Conservation (phyloP, 2,113 vertebrate species). For the Dicerorhinus sumatrensis region DNA sequence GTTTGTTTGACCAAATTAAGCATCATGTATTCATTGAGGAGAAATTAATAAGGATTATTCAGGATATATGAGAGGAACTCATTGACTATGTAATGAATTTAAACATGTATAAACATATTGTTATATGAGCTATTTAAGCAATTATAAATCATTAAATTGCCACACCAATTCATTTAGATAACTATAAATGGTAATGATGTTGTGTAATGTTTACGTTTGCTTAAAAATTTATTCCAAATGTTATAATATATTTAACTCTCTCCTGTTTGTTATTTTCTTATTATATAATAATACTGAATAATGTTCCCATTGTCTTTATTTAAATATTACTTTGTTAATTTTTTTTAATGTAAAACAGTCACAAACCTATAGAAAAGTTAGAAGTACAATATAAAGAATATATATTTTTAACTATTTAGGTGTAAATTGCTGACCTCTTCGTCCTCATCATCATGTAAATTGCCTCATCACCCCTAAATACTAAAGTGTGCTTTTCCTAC, state of each 20-base stretch:
- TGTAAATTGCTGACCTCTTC: not conserved
- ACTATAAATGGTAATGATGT: constrained; percentile 8
- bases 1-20: constrained; percentile 56
- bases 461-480: not conserved
- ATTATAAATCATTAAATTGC: constrained; percentile 45
- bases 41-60: constrained; percentile 46
- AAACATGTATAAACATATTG: constrained; percentile 4
- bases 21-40: not conserved
- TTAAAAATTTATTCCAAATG: constrained; percentile 42
- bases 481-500: not conserved
- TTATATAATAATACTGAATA: not conserved
- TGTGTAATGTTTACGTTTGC: not conserved
- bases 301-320: not conserved
- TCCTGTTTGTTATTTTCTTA: not conserved
- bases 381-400: not conserved
- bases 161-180: constrained; percentile 21
- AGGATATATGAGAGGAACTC: not conserved
- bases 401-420: not conserved
- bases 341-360: not conserved
- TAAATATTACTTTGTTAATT: not conserved
- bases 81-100: constrained; percentile 34
- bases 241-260: not conserved
- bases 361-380: not conserved
- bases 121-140: not conserved
- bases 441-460: no score